phyloP scores from a whole-genome alignment of 92 coral and sea anemone genomes.

The Parazoanthus darwini region DNA sequence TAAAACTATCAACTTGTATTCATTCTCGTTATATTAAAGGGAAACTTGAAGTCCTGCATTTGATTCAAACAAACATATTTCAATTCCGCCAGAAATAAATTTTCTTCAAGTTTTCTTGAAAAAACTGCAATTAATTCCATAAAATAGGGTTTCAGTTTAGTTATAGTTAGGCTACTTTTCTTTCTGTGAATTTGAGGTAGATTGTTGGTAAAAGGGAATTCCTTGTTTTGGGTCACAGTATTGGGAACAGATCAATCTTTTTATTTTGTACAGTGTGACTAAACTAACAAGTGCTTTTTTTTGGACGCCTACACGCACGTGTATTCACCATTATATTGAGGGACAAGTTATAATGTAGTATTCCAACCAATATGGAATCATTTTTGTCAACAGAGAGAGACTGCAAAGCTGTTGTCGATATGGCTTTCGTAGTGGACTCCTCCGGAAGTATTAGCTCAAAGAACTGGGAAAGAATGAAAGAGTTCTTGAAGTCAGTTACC shows the following conservation, averaged over 20 bases:
- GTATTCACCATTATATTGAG: no score
- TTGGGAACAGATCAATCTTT: not conserved
- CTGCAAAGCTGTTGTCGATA: slow-evolving; percentile 11
- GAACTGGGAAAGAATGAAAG: slow-evolving; percentile 27
- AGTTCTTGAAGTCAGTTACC: slow-evolving; percentile 2
- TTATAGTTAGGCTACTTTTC: not conserved
- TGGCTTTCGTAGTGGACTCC: slow-evolving; percentile 20
- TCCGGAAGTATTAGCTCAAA: slow-evolving; percentile 23
- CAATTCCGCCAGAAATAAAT: no score
- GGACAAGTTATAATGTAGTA: no score
- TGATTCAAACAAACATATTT: not conserved
- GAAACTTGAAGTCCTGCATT: not conserved
- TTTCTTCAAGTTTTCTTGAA: not conserved
- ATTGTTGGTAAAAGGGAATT: not conserved
- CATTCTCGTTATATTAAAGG: no score
- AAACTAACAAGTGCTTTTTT: not conserved
- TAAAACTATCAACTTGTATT: no score
- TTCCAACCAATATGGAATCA: not conserved
- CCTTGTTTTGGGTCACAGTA: not conserved
- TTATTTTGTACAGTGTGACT: no score
- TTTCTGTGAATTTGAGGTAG: not conserved
- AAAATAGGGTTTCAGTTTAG: no score
- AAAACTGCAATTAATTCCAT: not conserved
- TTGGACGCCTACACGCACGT: no score
- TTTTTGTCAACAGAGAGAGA: slow-evolving; percentile 22